Conservation (phyloP, 2,888 invertebrate genomes). For the Brachypalpus laphriformis region DNA sequence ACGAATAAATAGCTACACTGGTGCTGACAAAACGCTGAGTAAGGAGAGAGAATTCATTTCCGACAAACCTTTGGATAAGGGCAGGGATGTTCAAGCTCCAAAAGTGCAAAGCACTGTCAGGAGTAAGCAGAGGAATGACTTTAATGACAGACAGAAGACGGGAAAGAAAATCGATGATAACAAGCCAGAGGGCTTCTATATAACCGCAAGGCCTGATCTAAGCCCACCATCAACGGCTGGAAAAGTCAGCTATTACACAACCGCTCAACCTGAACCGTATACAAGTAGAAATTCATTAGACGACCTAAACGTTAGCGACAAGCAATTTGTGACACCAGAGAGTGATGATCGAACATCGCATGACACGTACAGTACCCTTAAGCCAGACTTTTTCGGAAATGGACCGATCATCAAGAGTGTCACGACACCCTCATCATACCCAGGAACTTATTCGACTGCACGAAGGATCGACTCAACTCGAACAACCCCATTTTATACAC, state of each 20-base stretch:
- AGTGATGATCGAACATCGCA: slow-evolving; percentile 4
- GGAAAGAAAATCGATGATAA: slow-evolving; percentile 26
- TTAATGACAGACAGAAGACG: slow-evolving; percentile 13
- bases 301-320: not conserved
- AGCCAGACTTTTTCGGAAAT: slow-evolving; percentile 51
- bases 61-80: slow-evolving; percentile 19
- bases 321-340: slow-evolving; percentile 47
- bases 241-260: slow-evolving; percentile 33
- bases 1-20: slow-evolving; percentile 72
- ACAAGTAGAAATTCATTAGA: slow-evolving; percentile 52
- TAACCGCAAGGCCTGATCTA: slow-evolving; percentile 42
- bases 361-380: slow-evolving; percentile 20
- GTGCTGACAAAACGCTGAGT: slow-evolving; percentile 35
- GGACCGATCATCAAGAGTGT: slow-evolving; percentile 69
- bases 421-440: slow-evolving; percentile 76
- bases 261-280: slow-evolving; percentile 26
- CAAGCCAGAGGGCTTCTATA: slow-evolving; percentile 25
- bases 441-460: slow-evolving; percentile 80
- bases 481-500: slow-evolving; percentile 82
- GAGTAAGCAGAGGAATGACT: slow-evolving; percentile 39
- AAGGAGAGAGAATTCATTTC: slow-evolving; percentile 40
- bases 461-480: slow-evolving; percentile 80
- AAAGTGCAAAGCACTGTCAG: slow-evolving; percentile 16
- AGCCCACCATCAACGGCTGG: slow-evolving; percentile 14
- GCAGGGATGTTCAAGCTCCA: not conserved